Evolutionary conservation across 2,113 vertebrate genomes (phyloP).

Genomic region (Phocoena phocoena): DNA sequence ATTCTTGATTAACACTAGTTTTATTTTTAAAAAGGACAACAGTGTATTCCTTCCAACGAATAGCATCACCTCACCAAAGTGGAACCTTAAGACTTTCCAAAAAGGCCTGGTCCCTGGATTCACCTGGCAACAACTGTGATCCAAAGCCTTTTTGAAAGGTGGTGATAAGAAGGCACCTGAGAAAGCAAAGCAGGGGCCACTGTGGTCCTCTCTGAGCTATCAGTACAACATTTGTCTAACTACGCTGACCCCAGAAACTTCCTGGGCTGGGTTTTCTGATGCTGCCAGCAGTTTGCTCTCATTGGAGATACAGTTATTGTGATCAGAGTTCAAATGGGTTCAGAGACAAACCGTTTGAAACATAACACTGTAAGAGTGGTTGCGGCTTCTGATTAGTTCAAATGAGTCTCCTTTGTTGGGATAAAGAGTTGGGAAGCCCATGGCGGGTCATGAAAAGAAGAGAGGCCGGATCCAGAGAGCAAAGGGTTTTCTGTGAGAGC

Average conservation of each 20-base stretch:
- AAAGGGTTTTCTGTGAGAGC: background rate
- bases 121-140: background rate
- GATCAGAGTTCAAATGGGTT: conserved; percentile 9
- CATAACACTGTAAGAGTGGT: background rate
- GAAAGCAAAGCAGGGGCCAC: background rate
- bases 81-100: background rate
- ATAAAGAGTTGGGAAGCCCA: background rate
- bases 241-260: background rate
- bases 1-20: background rate
- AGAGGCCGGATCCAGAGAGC: background rate
- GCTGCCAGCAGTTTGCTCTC: background rate
- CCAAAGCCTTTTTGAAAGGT: background rate
- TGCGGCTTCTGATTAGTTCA: background rate
- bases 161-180: background rate
- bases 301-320: conserved; percentile 43
- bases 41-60: background rate
- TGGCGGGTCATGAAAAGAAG: background rate
- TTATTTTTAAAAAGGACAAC: background rate
- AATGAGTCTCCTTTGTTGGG: background rate
- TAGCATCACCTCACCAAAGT: background rate
- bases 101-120: background rate
- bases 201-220: rapidly evolving
- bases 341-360: conserved; percentile 38
- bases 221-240: background rate
- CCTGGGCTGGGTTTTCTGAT: background rate